Base-by-base conservation (phyloP, 1,140 invertebrate genomes). In the Drosophila pandora region DNA sequence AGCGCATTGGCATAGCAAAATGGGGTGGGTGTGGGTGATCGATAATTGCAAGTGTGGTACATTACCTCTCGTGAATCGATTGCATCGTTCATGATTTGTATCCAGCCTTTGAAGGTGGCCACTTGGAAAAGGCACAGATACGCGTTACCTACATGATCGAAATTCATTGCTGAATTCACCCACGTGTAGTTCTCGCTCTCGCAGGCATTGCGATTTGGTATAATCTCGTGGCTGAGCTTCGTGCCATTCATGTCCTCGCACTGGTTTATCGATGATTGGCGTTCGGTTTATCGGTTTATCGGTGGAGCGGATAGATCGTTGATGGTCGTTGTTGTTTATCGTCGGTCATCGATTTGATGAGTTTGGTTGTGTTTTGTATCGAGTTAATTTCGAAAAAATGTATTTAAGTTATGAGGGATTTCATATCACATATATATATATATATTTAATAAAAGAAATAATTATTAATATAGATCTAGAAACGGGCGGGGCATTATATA, bases 51-150 rank as follows among this genome's bases (percentile, higher is more conserved):
- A 52, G 47, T 50, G 21, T 37, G 48, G 41, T 82, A 81, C 67
- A 92, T 92, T 93, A 98, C 97, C 92, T 97, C 96, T 95, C 96
- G 95, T 30, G 97, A 97, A 93, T 99, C 98, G 77, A 98, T 98
- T 17, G 98, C 98, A 92, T 99, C 97, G 88, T 98, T 97, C 98
- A 99, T 99, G 63, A 99, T 99, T 92, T 96, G 96, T 87, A 96
- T 98, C 97, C 95, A 98, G 85, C 96, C 96, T 92, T 97, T 97
- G 93, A 99, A 99, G 50, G 98, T 99, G 47, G 98, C 98, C 75
- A 99, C 97, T 97, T 99, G 98, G 93, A 99, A 99, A 68, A 99
- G 94, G 91, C 97, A 98, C 76, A 99, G 93, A 92, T 99, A 99
- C 23, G 98, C 98, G 94, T 98, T 98, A 37, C 97, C 96, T 8